Evolutionary conservation across 2,888 invertebrate species (phyloP).

Genomic region (Elegia similella): DNA sequence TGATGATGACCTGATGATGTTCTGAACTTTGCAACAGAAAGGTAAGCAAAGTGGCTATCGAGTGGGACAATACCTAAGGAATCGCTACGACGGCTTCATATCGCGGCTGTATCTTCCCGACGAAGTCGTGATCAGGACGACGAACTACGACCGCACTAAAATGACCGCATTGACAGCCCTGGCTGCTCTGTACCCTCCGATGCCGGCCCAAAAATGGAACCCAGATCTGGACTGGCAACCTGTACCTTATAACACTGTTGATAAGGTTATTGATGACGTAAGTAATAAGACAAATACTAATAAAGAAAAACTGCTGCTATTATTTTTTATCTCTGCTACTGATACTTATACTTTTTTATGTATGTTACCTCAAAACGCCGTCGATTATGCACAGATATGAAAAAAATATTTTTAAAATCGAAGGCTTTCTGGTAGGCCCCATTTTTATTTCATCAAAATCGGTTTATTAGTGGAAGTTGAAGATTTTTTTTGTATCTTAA

Average conservation of each 20-base stretch:
- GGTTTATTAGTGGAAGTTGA: too few species aligned
- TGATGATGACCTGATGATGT: too few species aligned
- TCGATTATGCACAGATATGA: too few species aligned
- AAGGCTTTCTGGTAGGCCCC: too few species aligned
- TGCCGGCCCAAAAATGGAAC: slow-evolving; percentile 79
- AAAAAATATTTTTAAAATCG: too few species aligned
- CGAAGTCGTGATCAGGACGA: slow-evolving; percentile 80
- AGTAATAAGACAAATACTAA: slow-evolving; percentile 32
- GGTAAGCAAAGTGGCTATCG: slow-evolving; percentile 75
- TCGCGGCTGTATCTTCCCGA: slow-evolving; percentile 69
- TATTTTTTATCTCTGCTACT: too few species aligned
- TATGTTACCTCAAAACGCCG: too few species aligned
- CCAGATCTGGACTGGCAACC: slow-evolving; percentile 85
- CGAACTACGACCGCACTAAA: slow-evolving; percentile 87
- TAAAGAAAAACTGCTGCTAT: not conserved
- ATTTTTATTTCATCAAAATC: too few species aligned
- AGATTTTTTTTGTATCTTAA: too few species aligned
- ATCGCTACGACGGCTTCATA: slow-evolving; percentile 67
- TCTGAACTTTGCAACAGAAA: slow-evolving; percentile 49
- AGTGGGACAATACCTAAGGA: slow-evolving; percentile 72
- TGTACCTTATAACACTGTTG: slow-evolving; percentile 78
- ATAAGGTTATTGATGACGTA: slow-evolving; percentile 55
- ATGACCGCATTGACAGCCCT: slow-evolving; percentile 86
- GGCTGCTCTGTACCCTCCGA: slow-evolving; percentile 86
- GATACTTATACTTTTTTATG: too few species aligned